These are phyloP conservation scores for Saiga tatarica DNA, from an alignment of 2,113 vertebrate genomes.

Conservation along the genomic window DNA sequence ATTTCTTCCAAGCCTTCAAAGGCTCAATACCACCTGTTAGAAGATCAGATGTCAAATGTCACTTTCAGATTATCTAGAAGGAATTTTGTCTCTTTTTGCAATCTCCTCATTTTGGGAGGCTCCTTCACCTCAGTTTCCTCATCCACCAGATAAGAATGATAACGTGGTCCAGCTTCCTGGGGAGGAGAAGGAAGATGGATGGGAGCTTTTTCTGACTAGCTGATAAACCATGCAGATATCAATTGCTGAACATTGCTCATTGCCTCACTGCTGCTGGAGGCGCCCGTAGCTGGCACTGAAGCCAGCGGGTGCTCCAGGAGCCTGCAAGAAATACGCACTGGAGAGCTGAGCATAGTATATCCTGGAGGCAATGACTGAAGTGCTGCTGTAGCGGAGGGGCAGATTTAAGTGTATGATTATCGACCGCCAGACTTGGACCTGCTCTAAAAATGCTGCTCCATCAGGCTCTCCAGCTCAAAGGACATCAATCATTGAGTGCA, in stretches of 20 bases:
- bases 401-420: constrained; percentile 63
- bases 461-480: background rate
- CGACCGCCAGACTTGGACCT: constrained; percentile 46
- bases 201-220: constrained; percentile 30
- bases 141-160: background rate
- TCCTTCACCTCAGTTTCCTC: constrained; percentile 6
- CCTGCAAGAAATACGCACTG: background rate
- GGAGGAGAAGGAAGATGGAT: background rate
- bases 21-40: background rate
- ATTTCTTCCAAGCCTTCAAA: background rate
- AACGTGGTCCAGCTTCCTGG: background rate
- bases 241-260: background rate
- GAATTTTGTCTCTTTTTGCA: background rate
- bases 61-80: background rate
- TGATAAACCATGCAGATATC: background rate
- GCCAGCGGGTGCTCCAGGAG: background rate
- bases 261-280: background rate
- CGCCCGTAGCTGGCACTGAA: background rate
- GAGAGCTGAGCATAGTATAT: background rate
- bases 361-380: background rate
- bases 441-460: constrained; percentile 27
- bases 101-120: background rate
- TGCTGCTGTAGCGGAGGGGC: background rate
- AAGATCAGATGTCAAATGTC: background rate
- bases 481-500: constrained; percentile 53